Evolutionary conservation across 2,113 vertebrate species (phyloP), one percentile per base, ranked within the genome.

Genomic region (Corythaeola cristata): DNA sequence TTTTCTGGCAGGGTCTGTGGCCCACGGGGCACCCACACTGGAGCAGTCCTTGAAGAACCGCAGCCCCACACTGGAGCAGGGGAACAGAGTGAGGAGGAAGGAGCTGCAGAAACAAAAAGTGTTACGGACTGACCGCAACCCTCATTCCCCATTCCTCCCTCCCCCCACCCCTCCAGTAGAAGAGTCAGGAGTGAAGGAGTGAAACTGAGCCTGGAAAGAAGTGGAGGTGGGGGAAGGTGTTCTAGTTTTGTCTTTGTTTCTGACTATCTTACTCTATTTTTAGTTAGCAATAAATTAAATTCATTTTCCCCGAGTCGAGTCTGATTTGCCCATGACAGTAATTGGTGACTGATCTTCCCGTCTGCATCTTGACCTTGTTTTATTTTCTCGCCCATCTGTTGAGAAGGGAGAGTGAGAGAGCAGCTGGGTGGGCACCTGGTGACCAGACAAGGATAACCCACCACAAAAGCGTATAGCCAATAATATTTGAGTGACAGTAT

Each of bases 181-280:
- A 41, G 26, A 63, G 37, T 44, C 3, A 3, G 22, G 15, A 82
- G 15, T 33, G 8, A 50, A 56, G 49, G 64, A 64, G 10, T 52
- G 26, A 88, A 78, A 49, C 1, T 26, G 18, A 85, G n/a, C 19
- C 15, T 56, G 21, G 12, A 18, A 93, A 56, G 53, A 68, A 68
- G 15, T 8, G 9, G 19, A 6, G 4, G 2, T 14, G 6, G 1
- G 17, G 9, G 2, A 26, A 55, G 12, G 3, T n/a, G 12, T 2
- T 68, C 73, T 63, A 44, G 19, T 68, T 90, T 79, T 55, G 35
- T 56, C 22, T 77, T 23, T 33, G 49, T 81, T 82, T 88, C 55
- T 78, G n/a, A 45, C 56, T n/a, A 26, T n/a, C 62, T 67, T 68
- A 3, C n/a, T 60, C 52, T 72, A 15, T 32, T 88, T 64, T 59